Percentiles rank a stretch among this genome's conserved stretches.
phyloP scores from a whole-genome alignment of 2,797 vertebrate species.

The Sebastes iracundus region DNA sequence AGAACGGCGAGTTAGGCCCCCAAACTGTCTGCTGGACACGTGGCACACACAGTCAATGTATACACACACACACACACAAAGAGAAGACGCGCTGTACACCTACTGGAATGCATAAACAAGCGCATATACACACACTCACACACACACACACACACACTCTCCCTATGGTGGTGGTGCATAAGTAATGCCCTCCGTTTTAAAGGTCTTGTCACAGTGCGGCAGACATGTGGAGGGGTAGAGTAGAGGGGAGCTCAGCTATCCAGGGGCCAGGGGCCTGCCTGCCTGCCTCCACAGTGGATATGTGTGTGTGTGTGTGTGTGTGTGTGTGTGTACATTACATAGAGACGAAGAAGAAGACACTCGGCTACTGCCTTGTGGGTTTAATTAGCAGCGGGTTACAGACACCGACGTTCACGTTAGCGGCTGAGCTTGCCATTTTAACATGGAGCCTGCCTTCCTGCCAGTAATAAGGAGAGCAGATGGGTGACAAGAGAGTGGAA shows the following conservation, averaged over 20 bases:
- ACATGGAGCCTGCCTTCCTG: slow-evolving; percentile 67
- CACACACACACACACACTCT: background rate
- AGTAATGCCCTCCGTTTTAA: slow-evolving; percentile 77
- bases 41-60: slow-evolving; percentile 11
- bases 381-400: slow-evolving; percentile 78
- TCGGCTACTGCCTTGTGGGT: slow-evolving; percentile 79
- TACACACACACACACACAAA: slow-evolving; percentile 11
- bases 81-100: background rate
- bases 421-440: slow-evolving; percentile 69
- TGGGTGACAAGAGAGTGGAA: slow-evolving; percentile 54
- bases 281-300: slow-evolving; percentile 34
- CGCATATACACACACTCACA: background rate
- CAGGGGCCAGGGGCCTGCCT: slow-evolving; percentile 59
- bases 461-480: slow-evolving; percentile 66
- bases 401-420: slow-evolving; percentile 73
- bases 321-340: slow-evolving; percentile 44
- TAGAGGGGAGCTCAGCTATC: slow-evolving; percentile 60
- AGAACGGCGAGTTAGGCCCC: slow-evolving; percentile 25
- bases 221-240: slow-evolving; percentile 66
- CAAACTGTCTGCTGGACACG: slow-evolving; percentile 15
- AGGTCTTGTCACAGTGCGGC: slow-evolving; percentile 78
- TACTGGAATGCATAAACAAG: slow-evolving; percentile 33
- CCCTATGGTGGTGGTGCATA: slow-evolving; percentile 57
- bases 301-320: slow-evolving; percentile 23
- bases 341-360: slow-evolving; percentile 55